Percentiles rank a stretch among this genome's conserved stretches.
phyloP scores from a whole-genome alignment of 2,888 invertebrate genomes.

The Hyposoter didymator region DNA sequence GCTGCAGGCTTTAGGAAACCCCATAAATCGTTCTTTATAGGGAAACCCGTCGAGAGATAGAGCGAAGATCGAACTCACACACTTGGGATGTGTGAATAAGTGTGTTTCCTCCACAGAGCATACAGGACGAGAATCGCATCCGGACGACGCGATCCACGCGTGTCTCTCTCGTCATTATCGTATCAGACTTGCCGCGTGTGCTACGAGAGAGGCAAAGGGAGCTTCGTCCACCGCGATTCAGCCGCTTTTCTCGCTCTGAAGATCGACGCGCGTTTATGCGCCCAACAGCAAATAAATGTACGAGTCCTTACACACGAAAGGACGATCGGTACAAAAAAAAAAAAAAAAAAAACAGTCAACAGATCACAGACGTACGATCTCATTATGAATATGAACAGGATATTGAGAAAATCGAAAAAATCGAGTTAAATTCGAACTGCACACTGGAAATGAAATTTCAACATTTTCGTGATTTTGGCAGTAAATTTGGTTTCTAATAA shows the following conservation, averaged over 20 bases:
- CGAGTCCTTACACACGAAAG: not conserved
- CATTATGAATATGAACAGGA: not conserved
- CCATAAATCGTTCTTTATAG: constrained; percentile 66
- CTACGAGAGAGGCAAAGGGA: constrained; percentile 21
- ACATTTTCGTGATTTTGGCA: too few relatives aligned
- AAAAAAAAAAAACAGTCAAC: too few relatives aligned
- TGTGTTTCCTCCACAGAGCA: not conserved
- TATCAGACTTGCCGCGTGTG: constrained; percentile 57
- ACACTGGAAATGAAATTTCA: too few relatives aligned
- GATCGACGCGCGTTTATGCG: constrained; percentile 58
- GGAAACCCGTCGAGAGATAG: constrained; percentile 64
- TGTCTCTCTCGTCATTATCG: constrained; percentile 66
- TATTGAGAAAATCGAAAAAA: not conserved
- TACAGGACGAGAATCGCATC: constrained; percentile 55
- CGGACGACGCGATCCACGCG: constrained; percentile 64
- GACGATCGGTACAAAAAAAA: not conserved
- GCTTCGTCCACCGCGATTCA: constrained; percentile 34
- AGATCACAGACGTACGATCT: too few relatives aligned
- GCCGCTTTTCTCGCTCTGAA: constrained; percentile 47
- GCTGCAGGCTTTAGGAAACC: constrained; percentile 53
- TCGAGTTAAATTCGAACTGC: not conserved
- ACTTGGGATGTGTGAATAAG: constrained; percentile 3
- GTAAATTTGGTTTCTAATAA: too few relatives aligned
- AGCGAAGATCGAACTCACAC: constrained; percentile 47
- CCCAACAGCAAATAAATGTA: constrained; percentile 53